Conservation (phyloP, 2,113 vertebrate species). For the Ammodytes marinus region DNA sequence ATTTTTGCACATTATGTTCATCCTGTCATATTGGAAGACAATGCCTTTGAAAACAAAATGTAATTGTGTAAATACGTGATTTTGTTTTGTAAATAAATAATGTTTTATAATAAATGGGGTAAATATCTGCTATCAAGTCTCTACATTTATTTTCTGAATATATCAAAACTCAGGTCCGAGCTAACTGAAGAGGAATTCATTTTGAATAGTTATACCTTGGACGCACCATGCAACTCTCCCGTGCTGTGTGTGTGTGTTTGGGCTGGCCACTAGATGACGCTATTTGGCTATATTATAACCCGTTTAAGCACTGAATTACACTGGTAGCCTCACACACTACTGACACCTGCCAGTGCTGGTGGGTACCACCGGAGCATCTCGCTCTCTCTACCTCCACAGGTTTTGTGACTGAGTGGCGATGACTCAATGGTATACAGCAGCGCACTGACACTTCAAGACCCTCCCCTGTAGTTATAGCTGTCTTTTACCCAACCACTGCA, state of each 20-base stretch:
- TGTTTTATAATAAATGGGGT: constrained; percentile 14
- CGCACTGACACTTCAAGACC: constrained; percentile 29
- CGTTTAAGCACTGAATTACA: background rate
- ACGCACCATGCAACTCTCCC: background rate
- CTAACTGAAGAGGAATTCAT: background rate
- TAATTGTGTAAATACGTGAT: constrained; percentile 65
- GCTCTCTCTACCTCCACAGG: constrained; percentile 37
- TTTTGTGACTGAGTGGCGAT: constrained; percentile 31
- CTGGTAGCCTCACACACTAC: background rate
- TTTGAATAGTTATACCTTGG: background rate
- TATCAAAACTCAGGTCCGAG: background rate
- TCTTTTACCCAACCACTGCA: constrained; percentile 17
- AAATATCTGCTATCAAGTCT: background rate
- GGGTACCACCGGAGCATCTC: constrained; percentile 40
- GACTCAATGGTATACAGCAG: constrained; percentile 45
- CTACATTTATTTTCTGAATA: background rate
- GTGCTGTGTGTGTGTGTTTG: background rate
- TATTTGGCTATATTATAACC: background rate
- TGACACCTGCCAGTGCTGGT: constrained; percentile 36
- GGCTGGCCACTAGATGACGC: constrained; percentile 31
- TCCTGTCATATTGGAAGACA: constrained; percentile 19
- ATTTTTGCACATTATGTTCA: constrained; percentile 71
- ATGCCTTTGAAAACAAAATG: constrained; percentile 30
- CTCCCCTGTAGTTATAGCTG: constrained; percentile 16
- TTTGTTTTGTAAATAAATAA: constrained; percentile 42